Percentiles rank a stretch among this genome's conserved stretches.
These are phyloP conservation scores for Steinernema khuongi DNA, from an alignment of 1,140 invertebrate genomes.

Conservation along the genomic window DNA sequence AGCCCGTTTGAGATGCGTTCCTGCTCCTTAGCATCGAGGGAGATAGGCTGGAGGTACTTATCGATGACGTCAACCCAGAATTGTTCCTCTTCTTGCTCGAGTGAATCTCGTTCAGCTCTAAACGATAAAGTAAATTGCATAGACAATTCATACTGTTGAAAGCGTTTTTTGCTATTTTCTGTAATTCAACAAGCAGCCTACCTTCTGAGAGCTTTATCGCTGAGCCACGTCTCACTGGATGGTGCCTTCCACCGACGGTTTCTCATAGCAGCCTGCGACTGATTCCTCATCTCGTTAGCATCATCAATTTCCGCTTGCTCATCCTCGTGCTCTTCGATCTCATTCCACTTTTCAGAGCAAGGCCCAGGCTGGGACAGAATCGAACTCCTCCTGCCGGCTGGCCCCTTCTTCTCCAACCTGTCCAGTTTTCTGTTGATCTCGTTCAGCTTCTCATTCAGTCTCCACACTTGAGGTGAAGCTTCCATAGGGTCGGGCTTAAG, in stretches of 20 bases:
- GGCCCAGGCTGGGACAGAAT: constrained; percentile 1
- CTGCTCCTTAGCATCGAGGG: constrained; percentile 45
- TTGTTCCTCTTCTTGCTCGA: constrained; percentile 53
- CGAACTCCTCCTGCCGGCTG: constrained; percentile 17
- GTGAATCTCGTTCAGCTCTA: constrained; percentile 45
- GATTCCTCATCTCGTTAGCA: constrained; percentile 42
- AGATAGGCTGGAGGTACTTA: constrained; percentile 55
- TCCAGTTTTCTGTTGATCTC: constrained; percentile 52
- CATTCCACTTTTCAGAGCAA: neutral
- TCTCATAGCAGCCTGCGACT: constrained; percentile 47
- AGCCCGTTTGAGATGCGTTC: constrained; percentile 45
- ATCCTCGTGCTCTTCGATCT: constrained; percentile 24
- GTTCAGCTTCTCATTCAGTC: constrained; percentile 46
- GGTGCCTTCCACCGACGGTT: constrained; percentile 47
- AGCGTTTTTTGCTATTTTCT: constrained; percentile 12
- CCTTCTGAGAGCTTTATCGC: constrained; percentile 41
- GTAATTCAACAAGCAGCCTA: constrained; percentile 17
- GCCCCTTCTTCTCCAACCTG: constrained; percentile 38
- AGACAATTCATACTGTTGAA: neutral
- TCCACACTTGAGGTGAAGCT: constrained; percentile 40
- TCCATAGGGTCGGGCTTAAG: constrained; percentile 42
- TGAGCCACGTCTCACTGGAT: constrained; percentile 46
- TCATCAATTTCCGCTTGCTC: constrained; percentile 35
- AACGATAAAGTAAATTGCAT: too few species aligned
- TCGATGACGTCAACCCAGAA: constrained; percentile 57